phyloP scores from a whole-genome alignment of 2,888 invertebrate genomes.

The Diarsia dahlii region DNA sequence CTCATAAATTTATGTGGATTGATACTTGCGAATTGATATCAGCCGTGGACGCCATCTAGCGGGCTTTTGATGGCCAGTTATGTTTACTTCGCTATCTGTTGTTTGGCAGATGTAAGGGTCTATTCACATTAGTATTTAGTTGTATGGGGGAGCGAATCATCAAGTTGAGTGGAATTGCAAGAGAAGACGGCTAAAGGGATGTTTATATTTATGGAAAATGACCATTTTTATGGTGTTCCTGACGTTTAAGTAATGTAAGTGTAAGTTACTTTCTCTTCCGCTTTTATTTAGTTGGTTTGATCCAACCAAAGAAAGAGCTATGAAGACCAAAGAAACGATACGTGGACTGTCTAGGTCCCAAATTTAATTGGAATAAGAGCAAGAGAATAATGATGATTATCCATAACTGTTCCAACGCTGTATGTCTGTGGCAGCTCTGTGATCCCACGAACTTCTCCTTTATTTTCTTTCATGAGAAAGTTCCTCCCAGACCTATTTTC shows the following conservation, averaged over 20 bases:
- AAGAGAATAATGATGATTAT: too few species aligned
- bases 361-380: too few species aligned
- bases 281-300: background rate
- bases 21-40: conserved; percentile 78
- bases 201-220: background rate
- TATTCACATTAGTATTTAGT: conserved; percentile 20
- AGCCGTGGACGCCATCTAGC: conserved; percentile 60
- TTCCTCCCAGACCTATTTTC: background rate
- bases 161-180: conserved; percentile 18
- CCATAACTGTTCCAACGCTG: too few species aligned
- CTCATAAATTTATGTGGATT: conserved; percentile 83
- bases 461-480: background rate
- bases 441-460: background rate
- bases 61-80: conserved; percentile 62
- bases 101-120: conserved; percentile 24
- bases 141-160: conserved; percentile 8
- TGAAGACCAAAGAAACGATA: too few species aligned
- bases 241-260: background rate
- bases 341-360: too few species aligned
- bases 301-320: too few species aligned
- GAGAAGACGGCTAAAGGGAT: background rate
- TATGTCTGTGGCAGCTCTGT: too few species aligned
- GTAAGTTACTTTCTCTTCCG: background rate
- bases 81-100: conserved; percentile 44
- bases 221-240: background rate